Percentiles rank a stretch among this genome's conserved stretches.
phyloP scores from a whole-genome alignment of 2,888 invertebrate species.

The Dromius quadrimaculatus region DNA sequence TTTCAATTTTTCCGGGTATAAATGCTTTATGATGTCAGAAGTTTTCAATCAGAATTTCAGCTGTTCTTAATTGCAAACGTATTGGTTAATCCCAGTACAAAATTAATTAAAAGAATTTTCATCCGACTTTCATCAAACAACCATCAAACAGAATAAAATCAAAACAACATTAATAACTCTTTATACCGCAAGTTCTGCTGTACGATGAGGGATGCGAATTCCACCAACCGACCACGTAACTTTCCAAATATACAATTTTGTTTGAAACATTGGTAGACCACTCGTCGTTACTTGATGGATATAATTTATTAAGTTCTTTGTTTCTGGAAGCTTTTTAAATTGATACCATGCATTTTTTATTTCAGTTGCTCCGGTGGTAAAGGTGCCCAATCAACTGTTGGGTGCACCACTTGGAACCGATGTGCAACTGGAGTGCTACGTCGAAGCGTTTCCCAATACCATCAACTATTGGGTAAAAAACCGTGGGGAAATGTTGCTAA shows the following conservation, averaged over 20 bases:
- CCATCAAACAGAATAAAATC: conserved; percentile 13
- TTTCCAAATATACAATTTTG: too few species aligned
- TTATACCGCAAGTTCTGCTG: too few species aligned
- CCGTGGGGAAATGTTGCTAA: conserved; percentile 82
- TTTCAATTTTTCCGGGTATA: too few species aligned
- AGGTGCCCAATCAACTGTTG: conserved; percentile 88
- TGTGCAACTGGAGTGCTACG: conserved; percentile 87
- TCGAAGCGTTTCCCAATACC: conserved; percentile 86
- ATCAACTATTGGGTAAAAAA: conserved; percentile 87
- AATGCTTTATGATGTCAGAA: too few species aligned
- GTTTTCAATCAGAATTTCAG: too few species aligned
- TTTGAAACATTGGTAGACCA: too few species aligned
- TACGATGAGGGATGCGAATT: too few species aligned
- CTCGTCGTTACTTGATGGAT: neutral
- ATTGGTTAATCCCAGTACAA: neutral
- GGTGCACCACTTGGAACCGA: conserved; percentile 89
- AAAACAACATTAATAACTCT: conserved; percentile 14
- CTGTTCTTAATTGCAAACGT: neutral
- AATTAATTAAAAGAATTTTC: conserved; percentile 16
- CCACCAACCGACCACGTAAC: too few species aligned
- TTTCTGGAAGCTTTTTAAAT: neutral
- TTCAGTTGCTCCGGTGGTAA: conserved; percentile 89
- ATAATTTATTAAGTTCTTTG: neutral
- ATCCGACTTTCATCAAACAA: conserved; percentile 15
- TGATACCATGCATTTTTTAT: too few species aligned